These are phyloP conservation scores for Drosophila watanabei DNA, from an alignment of 1,140 invertebrate species.

Conservation along the genomic window DNA sequence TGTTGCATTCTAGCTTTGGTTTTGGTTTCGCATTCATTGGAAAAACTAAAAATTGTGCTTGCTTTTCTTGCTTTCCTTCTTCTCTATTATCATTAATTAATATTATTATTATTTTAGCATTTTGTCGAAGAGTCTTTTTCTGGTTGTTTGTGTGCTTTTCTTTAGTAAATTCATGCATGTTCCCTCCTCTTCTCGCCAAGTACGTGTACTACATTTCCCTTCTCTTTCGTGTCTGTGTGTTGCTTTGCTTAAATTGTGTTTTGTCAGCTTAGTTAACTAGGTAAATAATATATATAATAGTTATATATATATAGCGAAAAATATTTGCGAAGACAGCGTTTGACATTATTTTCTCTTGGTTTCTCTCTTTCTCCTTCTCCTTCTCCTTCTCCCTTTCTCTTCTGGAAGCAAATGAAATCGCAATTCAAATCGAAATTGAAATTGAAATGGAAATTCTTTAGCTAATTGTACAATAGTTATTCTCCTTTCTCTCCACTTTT, in stretches of 20 bases:
- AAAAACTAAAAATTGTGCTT: conserved; percentile 63
- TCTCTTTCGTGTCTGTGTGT: conserved; percentile 42
- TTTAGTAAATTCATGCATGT: conserved; percentile 36
- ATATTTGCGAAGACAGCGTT: conserved; percentile 57
- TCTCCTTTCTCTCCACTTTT: not conserved
- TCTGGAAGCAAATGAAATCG: conserved; percentile 66
- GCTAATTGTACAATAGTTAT: conserved; percentile 46
- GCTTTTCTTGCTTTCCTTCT: conserved; percentile 29
- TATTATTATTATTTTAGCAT: not conserved
- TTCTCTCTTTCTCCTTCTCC: conserved; percentile 22
- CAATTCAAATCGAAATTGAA: conserved; percentile 55
- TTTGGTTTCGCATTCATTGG: conserved; percentile 44
- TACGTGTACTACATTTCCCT: conserved; percentile 22
- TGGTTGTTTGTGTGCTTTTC: conserved; percentile 39
- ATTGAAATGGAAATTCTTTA: conserved; percentile 46
- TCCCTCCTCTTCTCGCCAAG: conserved; percentile 22
- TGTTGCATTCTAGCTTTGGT: conserved; percentile 28
- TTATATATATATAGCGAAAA: conserved; percentile 44
- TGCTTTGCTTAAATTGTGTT: conserved; percentile 32
- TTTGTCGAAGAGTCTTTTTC: conserved; percentile 50
- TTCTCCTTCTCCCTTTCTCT: not conserved
- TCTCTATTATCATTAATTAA: not conserved
- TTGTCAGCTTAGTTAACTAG: conserved; percentile 41
- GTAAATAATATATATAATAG: conserved; percentile 10
- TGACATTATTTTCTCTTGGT: conserved; percentile 37